Base-by-base conservation (phyloP, 2,113 vertebrate species). In the Grus americana region DNA sequence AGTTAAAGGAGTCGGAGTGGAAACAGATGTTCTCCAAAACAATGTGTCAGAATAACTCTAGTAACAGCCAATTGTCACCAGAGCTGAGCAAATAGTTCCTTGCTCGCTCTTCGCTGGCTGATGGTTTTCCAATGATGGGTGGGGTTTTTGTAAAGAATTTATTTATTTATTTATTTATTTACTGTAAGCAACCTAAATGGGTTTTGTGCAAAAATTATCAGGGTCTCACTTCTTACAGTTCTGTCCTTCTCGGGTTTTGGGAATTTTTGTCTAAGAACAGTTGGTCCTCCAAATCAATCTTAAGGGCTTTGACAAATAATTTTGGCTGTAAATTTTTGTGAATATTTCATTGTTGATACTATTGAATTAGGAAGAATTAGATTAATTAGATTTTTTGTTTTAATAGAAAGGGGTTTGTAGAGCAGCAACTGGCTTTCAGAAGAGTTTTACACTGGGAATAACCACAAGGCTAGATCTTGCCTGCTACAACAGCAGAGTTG, bases 11-110 rank as follows among this genome's bases (percentile, higher is more conserved):
- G 79, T 91, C 2, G 0, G 58, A 97, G 95, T 96, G 75, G 74
- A 95, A 96, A 86, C 91, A 97, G 92, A 97, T 96, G 94, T 95
- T 90, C 65, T 79, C 74, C 32, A 84, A 93, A 96, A 96, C 85
- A 93, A 88, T 83, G 57, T 88, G 79, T 97, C 81, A 92, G 95
- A 92, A 96, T 76, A 87, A 96, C 63, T 92, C 89, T 22, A 72
- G 75, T 90, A 88, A 92, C 67, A 87, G 86, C 66, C 94, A 93
- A 44, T 80, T 79, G 90, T 92, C 47, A 2, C 44, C 61, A 93
- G 70, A 88, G 65, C 74, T 54, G 87, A 96, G 78, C 63, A 95
- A 96, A 87, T 95, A 86, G 92, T 96, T 96, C 79, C 62, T 96
- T 79, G 67, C 93, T 92, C 10, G 14, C 30, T 90, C 74, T 87